Evolutionary conservation across 1,140 invertebrate species (phyloP).

Genomic region (Liolophura sinensis): DNA sequence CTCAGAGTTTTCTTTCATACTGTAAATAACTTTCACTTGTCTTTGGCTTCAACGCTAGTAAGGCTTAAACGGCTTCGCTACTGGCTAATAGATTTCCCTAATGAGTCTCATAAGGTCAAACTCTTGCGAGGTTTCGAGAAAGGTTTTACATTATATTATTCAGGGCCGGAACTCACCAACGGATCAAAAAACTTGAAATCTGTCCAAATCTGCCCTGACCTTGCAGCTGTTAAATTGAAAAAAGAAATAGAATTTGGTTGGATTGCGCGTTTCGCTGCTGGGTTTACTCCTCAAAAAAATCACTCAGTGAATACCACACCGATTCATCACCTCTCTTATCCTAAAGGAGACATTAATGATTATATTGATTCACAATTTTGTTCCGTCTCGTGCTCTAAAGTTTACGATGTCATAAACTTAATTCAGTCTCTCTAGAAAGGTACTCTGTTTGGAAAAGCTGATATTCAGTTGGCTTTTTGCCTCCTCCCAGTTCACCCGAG

Average conservation of each 20-base stretch:
- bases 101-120: neutral
- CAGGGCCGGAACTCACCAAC: neutral
- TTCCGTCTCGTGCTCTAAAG: constrained; percentile 17
- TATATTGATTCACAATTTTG: constrained; percentile 14
- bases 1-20: no score
- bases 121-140: constrained; percentile 3
- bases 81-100: neutral
- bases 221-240: no score
- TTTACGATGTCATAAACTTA: constrained; percentile 5
- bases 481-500: constrained; percentile 10
- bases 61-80: no score
- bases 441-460: constrained; percentile 12
- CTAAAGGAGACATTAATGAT: no score
- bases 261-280: constrained; percentile 8
- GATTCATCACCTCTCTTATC: no score
- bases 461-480: no score
- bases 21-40: no score
- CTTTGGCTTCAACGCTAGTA: no score
- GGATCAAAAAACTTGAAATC: neutral
- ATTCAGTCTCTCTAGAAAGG: constrained; percentile 5
- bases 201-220: no score
- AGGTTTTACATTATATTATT: constrained; percentile 7
- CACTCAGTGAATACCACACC: constrained; percentile 24
- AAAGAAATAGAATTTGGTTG: constrained; percentile 7
- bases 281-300: constrained; percentile 20